A percentile compares a stretch with the other conserved stretches of the same genome.
Conservation (phyloP, 2,113 vertebrate genomes). For the Meles meles region DNA sequence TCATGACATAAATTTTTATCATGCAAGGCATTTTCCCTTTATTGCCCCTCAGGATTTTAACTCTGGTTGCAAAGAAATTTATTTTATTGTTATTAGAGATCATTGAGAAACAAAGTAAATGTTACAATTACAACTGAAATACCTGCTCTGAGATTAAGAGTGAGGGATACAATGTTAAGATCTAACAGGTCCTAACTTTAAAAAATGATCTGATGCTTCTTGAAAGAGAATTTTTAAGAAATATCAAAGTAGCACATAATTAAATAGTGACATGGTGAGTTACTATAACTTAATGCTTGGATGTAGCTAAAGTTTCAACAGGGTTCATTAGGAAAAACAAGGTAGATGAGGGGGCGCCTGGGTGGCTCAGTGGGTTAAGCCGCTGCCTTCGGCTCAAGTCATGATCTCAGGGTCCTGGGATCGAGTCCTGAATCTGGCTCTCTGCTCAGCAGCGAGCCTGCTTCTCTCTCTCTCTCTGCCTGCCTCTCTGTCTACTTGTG, state of each 20-base stretch:
- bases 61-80: neutral
- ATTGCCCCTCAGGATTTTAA: conserved; percentile 4
- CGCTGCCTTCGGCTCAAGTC: too few relatives aligned
- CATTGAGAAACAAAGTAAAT: neutral
- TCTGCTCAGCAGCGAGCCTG: too few relatives aligned
- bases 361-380: too few relatives aligned
- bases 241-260: neutral
- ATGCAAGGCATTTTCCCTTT: neutral
- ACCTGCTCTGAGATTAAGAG: neutral
- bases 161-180: neutral
- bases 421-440: too few relatives aligned
- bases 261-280: neutral
- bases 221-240: neutral
- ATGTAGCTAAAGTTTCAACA: neutral
- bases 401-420: too few relatives aligned
- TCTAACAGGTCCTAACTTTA: neutral
- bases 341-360: neutral
- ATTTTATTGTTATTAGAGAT: neutral
- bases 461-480: too few relatives aligned
- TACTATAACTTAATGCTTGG: neutral
- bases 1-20: conserved; percentile 9
- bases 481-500: too few relatives aligned
- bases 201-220: neutral
- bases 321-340: neutral
- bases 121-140: neutral